These are phyloP conservation scores for Acrobasis consociella DNA, from an alignment of 2,888 invertebrate genomes.

Conservation along the genomic window DNA sequence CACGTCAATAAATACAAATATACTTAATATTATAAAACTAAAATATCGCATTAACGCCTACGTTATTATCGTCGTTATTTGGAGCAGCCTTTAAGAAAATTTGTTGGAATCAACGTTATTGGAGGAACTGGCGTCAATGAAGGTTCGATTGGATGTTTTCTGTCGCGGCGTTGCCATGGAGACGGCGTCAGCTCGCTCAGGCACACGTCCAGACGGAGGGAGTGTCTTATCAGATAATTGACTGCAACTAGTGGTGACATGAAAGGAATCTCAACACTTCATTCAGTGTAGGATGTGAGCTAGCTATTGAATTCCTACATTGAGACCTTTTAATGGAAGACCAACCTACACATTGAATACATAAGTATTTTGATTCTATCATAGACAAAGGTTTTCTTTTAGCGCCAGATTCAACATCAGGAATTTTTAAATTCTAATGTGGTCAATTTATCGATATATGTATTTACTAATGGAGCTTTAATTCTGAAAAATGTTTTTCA, in stretches of 20 bases:
- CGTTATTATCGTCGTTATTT: background rate
- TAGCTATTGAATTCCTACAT: background rate
- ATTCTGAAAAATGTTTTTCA: no score
- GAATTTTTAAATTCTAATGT: no score
- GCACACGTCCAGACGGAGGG: conserved; percentile 40
- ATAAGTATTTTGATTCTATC: no score
- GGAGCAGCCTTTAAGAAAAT: background rate
- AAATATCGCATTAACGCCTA: background rate
- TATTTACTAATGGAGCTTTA: no score
- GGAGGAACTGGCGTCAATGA: conserved; percentile 57
- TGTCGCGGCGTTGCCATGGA: conserved; percentile 47
- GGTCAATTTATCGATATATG: no score
- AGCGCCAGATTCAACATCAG: no score
- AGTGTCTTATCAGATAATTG: conserved; percentile 74
- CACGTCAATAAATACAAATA: background rate
- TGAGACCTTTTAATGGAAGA: background rate
- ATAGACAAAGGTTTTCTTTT: no score
- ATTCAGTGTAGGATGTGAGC: background rate
- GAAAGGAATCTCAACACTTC: conserved; percentile 42
- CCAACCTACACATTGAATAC: no score
- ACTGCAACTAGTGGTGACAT: conserved; percentile 57
- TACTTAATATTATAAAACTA: no score
- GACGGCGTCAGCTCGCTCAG: conserved; percentile 32
- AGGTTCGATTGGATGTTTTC: conserved; percentile 47
- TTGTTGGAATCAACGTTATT: conserved; percentile 4